Percentiles rank a stretch among this genome's conserved stretches.
Conservation (phyloP, 2,797 vertebrate genomes). For the Yasuhikotakia modesta region DNA sequence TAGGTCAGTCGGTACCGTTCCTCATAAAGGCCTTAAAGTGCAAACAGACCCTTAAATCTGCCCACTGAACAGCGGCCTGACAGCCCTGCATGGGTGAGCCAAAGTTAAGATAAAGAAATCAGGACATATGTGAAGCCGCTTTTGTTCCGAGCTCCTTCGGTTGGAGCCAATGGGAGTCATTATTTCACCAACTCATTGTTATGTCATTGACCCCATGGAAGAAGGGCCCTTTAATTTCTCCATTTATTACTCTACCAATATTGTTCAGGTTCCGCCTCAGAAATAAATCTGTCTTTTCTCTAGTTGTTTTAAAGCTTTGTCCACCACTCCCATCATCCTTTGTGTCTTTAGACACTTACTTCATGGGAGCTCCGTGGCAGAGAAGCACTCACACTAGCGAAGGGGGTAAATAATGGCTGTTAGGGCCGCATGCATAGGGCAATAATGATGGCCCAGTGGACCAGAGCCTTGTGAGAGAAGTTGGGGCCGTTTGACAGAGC, state of each 20-base stretch:
- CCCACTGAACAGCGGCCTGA: slow-evolving; percentile 66
- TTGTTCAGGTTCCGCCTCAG: slow-evolving; percentile 55
- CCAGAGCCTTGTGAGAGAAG: not conserved
- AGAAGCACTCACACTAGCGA: slow-evolving; percentile 10
- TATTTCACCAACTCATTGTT: slow-evolving; percentile 74
- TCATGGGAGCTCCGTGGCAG: slow-evolving; percentile 44
- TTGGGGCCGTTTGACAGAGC: not conserved
- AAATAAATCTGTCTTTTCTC: slow-evolving; percentile 61
- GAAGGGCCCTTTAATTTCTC: slow-evolving; percentile 74
- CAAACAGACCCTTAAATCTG: slow-evolving; percentile 80
- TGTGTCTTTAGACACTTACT: slow-evolving; percentile 44
- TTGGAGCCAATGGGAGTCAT: slow-evolving; percentile 72
- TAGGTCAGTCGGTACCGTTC: slow-evolving; percentile 55
- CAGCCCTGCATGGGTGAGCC: slow-evolving; percentile 78
- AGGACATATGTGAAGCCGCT: slow-evolving; percentile 74
- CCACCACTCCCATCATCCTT: slow-evolving; percentile 48
- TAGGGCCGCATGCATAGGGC: not conserved
- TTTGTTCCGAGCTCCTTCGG: slow-evolving; percentile 74
- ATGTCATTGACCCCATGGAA: slow-evolving; percentile 80
- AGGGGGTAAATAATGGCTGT: slow-evolving; percentile 37
- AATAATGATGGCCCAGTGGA: not conserved
- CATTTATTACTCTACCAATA: slow-evolving; percentile 72
- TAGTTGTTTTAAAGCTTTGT: slow-evolving; percentile 58
- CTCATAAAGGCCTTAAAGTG: slow-evolving; percentile 66
- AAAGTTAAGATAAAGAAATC: slow-evolving; percentile 75